Conservation (phyloP, 2,797 vertebrate species). For the Aselliscus stoliczkanus region DNA sequence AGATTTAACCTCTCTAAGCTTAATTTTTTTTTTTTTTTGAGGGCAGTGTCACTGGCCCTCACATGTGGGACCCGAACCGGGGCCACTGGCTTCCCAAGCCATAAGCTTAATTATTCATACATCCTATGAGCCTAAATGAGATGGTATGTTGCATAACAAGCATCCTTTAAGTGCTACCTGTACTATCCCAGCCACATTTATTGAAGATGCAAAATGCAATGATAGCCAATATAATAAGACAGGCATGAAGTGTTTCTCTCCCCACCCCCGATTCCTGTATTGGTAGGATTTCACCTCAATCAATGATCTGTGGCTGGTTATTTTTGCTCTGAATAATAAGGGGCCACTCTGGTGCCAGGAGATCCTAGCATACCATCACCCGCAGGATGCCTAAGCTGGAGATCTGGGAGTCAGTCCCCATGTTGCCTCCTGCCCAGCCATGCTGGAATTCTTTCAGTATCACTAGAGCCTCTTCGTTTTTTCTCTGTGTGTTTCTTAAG, state of each 20-base stretch:
- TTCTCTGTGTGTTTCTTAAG: not conserved
- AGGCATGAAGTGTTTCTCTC: not conserved
- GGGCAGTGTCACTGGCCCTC: too few species aligned
- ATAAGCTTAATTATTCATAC: not conserved
- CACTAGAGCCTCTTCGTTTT: not conserved
- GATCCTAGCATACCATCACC: not conserved
- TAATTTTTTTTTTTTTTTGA: too few species aligned
- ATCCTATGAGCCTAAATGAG: not conserved
- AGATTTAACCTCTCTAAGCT: not conserved
- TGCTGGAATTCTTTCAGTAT: not conserved
- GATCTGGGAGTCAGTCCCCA: not conserved
- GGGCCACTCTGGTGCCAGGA: not conserved
- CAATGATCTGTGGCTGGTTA: not conserved
- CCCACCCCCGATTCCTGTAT: not conserved
- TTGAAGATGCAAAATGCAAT: not conserved
- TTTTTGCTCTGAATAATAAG: not conserved
- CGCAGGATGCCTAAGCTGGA: not conserved
- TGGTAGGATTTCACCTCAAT: not conserved
- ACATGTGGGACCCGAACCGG: too few species aligned
- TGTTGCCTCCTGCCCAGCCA: not conserved
- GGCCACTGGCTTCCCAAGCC: too few species aligned
- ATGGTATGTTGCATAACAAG: not conserved
- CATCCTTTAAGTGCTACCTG: not conserved
- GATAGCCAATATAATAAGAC: not conserved
- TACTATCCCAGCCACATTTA: not conserved